Evolutionary conservation across 2,797 vertebrate species (phyloP), one percentile per base, ranked within the genome.

Genomic region (Todus mexicanus): DNA sequence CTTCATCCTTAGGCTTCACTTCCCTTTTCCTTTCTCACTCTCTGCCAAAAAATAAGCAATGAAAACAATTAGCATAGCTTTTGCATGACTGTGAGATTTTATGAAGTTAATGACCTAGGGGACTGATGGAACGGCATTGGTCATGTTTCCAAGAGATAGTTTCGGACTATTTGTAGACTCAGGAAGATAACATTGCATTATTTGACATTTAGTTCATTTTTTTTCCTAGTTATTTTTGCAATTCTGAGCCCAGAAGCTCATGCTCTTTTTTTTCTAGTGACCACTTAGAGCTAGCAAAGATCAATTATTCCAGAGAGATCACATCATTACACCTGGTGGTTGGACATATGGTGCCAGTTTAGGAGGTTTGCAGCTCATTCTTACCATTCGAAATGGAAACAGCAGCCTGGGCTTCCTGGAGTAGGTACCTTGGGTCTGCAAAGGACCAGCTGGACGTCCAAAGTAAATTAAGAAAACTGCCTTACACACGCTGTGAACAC

Each of bases 161-260:
- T 69, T 74, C 66, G 74, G 79, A 40, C 40, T 68, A 65, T 72
- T 75, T 89, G 38, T 45, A 80, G 53, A 27, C 15, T 76, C 19
- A 20, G 50, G n/a, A 69, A 59, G 72, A 57, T 27, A 87, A 22
- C 11, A 69, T 15, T 57, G 25, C 38, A 40, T 56, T 31, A 64
- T 12, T 4, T 66, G 51, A 84, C 42, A 53, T 88, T 87, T 38
- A 57, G 47, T 66, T 87, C 31, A 47, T 73, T 60, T 56, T 73
- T 82, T 68, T 66, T 40, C 17, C 23, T 61, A 10, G 11, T 42
- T 86, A 72, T 79, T 86, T 94, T 83, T 86, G 69, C 35, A 71
- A 38, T 69, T 82, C 57, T 61, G 47, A 84, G 35, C 68, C 35
- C 38, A 61, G 61, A 87, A n/a, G 27, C 43, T 88, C 14, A 29